Evolutionary conservation across 2,797 vertebrate species (phyloP), one percentile per base, ranked within the genome.

Genomic region (Galago senegalensis): DNA sequence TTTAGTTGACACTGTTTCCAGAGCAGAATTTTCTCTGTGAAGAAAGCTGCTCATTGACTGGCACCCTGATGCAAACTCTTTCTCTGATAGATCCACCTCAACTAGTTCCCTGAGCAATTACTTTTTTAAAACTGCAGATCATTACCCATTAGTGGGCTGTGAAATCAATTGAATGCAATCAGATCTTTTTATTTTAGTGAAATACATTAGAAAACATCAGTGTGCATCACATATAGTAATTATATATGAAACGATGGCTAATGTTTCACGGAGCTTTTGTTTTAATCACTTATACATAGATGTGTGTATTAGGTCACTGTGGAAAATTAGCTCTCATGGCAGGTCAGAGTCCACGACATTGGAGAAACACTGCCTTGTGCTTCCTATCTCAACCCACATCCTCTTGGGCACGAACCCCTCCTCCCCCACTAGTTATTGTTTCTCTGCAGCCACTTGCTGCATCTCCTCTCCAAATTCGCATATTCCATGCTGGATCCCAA

Each of bases 11-110:
- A 9, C 6, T 61, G 12, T 58, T 87, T 67, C 49, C 80, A 63
- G 5, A 58, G 67, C 34, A 85, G 93, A 84, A 70, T 61, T 89
- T 87, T 95, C 84, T 93, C 60, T 31, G 5, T 27, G 90, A 94
- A 94, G 73, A 27, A 40, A 70, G 21, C 25, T 87, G 70, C 31
- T 65, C 37, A 4, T 29, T 40, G 17, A 65, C 37, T 87, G 21
- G 70, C 10, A 25, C 4, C 34, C n/a, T 16, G 16, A 70, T 43
- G 1, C 49, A 56, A 34, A 11, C 43, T 79, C 65, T 93, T 77
- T 84, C 84, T 80, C 37, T 46, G 14, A 34, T 9, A 20, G 46
- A 56, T 46, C 4, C 7, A 34, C 58, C 16, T 3, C 14, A 56
- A 3, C n/a, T 37, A 60, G n/a, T 27, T 34, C 73, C 37, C 75